phyloP scores from a whole-genome alignment of 2,113 vertebrate species.

The Bettongia penicillata region DNA sequence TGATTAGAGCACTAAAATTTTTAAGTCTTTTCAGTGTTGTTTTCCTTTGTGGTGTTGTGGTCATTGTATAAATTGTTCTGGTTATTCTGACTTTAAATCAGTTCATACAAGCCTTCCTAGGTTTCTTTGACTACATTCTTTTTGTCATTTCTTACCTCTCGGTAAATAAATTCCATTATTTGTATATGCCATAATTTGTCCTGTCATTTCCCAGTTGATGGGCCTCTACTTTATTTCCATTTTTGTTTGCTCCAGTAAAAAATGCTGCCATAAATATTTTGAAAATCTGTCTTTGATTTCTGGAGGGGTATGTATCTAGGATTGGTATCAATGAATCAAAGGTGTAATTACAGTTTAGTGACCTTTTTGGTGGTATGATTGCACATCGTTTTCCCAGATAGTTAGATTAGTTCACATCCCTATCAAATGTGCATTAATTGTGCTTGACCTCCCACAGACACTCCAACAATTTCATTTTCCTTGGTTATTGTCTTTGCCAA shows the following conservation, averaged over 20 bases:
- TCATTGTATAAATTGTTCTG: neutral
- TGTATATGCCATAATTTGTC: neutral
- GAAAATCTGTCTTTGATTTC: neutral
- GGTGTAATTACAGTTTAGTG: neutral
- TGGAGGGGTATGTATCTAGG: neutral
- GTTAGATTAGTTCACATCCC: neutral
- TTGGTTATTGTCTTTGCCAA: neutral
- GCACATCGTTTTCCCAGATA: neutral
- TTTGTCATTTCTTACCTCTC: neutral
- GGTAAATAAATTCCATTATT: neutral
- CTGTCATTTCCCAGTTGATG: neutral
- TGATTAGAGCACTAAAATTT: neutral
- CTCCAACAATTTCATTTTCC: neutral
- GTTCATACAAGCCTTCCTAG: neutral
- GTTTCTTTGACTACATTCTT: neutral
- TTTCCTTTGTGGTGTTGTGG: neutral
- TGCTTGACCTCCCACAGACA: neutral
- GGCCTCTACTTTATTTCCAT: neutral
- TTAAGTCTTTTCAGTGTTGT: neutral
- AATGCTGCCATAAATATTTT: neutral
- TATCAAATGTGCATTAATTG: neutral
- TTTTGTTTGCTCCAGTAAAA: neutral
- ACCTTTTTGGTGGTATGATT: neutral
- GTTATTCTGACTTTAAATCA: neutral
- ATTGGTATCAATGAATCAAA: neutral